Base-by-base conservation (phyloP, 2,797 vertebrate species). In the Serranus cabrilla region DNA sequence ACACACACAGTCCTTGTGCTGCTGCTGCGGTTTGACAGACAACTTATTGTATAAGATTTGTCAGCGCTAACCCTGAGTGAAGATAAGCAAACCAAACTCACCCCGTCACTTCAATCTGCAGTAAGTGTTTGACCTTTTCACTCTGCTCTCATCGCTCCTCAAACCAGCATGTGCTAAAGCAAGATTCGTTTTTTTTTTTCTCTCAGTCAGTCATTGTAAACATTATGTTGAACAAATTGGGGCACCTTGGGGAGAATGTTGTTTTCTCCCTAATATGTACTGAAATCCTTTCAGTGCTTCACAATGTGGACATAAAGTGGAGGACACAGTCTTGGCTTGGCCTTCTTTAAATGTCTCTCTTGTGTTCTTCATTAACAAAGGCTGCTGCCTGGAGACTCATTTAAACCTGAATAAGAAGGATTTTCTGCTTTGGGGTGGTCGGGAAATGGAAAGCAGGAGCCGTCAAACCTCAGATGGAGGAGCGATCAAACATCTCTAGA, bases 341-440 rank as follows among this genome's bases (percentile, higher is more conserved):
- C 40, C 31, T 39, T 59, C 59, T 40, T 72, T 31, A 0, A 31
- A 66, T 0, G 59, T 51, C 66, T 81, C 83, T 66, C 46, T 61
- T 52, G 90, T 76, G 76, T 73, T 63, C 40, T 71, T 73, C 52
- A 62, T 68, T 42, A 72, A 54, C 82, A 84, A 84, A 80, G 61
- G 63, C 74, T 64, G 65, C 75, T 78, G 74, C 55, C 69, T 70
- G 49, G 66, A 80, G 76, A 81, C 76, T 49, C 7, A 79, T 78
- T 75, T 63, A 64, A 81, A 61, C 70, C 37, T 37, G 52, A 80
- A 68, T 74, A 23, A 59, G 62, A 39, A 17, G 62, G 21, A 49
- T 37, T 67, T 78, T 37, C 43, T 42, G 11, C 61, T 71, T 54
- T 7, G 18, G 60, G 31, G 34, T 54, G 61, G 40, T 39, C 63